Evolutionary conservation across 2,888 invertebrate species (phyloP).

Genomic region (Phalera bucephala): DNA sequence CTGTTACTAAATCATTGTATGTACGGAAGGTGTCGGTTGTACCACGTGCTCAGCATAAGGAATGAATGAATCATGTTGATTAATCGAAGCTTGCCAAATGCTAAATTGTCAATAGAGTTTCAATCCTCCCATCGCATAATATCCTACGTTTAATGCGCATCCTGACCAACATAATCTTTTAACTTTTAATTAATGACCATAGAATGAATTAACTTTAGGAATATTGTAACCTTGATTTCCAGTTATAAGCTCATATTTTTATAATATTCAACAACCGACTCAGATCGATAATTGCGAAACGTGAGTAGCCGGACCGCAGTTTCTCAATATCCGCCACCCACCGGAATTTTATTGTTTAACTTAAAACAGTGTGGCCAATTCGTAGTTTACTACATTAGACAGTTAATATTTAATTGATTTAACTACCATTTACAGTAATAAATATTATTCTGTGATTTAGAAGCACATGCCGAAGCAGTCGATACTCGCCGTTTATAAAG

Average conservation of each 20-base stretch:
- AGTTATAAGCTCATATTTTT: too few relatives aligned
- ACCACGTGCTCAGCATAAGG: slow-evolving; percentile 34
- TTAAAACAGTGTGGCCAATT: slow-evolving; percentile 8
- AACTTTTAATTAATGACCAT: too few relatives aligned
- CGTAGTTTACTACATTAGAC: not conserved
- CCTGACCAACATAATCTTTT: too few relatives aligned
- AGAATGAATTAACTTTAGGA: too few relatives aligned
- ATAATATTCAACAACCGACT: slow-evolving; percentile 30
- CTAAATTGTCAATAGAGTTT: too few relatives aligned
- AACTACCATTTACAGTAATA: not conserved
- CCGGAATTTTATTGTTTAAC: slow-evolving; percentile 31
- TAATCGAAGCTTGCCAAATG: slow-evolving; percentile 25
- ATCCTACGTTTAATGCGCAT: too few relatives aligned
- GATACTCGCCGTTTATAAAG: not conserved
- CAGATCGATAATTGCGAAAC: slow-evolving; percentile 58
- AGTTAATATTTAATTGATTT: not conserved
- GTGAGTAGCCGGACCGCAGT: slow-evolving; percentile 34
- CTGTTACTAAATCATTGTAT: too few relatives aligned
- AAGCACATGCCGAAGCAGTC: slow-evolving; percentile 5
- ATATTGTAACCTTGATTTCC: too few relatives aligned
- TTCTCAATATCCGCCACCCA: slow-evolving; percentile 60
- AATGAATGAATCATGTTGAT: slow-evolving; percentile 42
- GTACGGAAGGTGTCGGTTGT: slow-evolving; percentile 14
- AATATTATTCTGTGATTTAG: slow-evolving; percentile 1
- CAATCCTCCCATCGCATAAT: too few relatives aligned